Percentiles rank a stretch among this genome's conserved stretches.
These are phyloP conservation scores for Megalops atlanticus DNA, from an alignment of 2,113 vertebrate genomes.

Conservation along the genomic window DNA sequence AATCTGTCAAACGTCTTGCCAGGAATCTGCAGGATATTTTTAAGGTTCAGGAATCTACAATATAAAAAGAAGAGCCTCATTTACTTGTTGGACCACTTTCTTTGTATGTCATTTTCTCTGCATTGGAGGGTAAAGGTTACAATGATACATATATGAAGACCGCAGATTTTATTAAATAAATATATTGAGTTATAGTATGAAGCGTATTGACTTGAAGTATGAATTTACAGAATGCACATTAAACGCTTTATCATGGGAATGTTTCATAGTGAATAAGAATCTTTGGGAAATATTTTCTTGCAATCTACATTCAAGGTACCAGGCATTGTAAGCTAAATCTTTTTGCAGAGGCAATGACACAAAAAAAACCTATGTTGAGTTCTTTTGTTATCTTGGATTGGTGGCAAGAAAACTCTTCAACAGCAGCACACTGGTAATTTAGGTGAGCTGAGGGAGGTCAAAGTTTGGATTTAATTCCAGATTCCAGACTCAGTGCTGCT, in stretches of 20 bases:
- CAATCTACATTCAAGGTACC: no score
- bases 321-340: no score
- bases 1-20: conserved; percentile 71
- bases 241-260: no score
- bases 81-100: not conserved
- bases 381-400: not conserved
- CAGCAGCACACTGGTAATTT: not conserved
- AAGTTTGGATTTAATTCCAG: not conserved
- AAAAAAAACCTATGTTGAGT: not conserved
- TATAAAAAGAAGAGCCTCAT: not conserved
- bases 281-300: not conserved
- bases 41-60: conserved; percentile 54
- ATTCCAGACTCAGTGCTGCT: not conserved
- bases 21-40: conserved; percentile 61
- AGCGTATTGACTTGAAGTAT: no score
- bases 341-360: no score
- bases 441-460: not conserved
- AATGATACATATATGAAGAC: not conserved
- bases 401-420: not conserved
- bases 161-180: not conserved
- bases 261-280: not conserved
- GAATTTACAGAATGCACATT: no score
- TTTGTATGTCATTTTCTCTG: not conserved
- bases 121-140: not conserved
- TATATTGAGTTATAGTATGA: no score